A percentile compares a stretch with the other conserved stretches of the same genome.
These are phyloP conservation scores for Chaenodraco wilsoni DNA, from an alignment of 2,797 vertebrate species.

Conservation along the genomic window DNA sequence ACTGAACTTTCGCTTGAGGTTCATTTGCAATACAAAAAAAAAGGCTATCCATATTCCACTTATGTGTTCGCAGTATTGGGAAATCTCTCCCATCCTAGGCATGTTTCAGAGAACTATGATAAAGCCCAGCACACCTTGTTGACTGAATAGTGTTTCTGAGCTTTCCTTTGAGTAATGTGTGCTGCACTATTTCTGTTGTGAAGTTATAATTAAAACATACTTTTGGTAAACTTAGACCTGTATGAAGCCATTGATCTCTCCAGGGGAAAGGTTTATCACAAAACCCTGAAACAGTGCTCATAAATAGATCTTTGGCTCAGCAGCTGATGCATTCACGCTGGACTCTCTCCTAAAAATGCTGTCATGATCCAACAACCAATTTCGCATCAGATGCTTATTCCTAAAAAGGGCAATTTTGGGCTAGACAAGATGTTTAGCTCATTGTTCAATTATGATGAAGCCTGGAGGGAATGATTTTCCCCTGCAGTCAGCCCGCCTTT, in stretches of 20 bases:
- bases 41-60: not conserved
- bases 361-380: conserved; percentile 74
- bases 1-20: too few relatives aligned
- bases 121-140: conserved; percentile 38
- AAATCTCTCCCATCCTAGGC: not conserved
- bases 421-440: conserved; percentile 69
- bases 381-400: conserved; percentile 77
- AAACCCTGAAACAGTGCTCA: conserved; percentile 47
- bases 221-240: conserved; percentile 58
- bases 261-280: conserved; percentile 46
- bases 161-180: conserved; percentile 35
- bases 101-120: conserved; percentile 14
- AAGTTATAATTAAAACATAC: conserved; percentile 59
- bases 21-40: not conserved
- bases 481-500: conserved; percentile 47
- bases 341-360: conserved; percentile 59
- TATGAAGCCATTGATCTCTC: conserved; percentile 66
- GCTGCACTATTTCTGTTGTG: conserved; percentile 50
- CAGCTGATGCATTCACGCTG: conserved; percentile 64
- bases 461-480: conserved; percentile 56
- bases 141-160: conserved; percentile 42
- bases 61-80: not conserved
- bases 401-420: conserved; percentile 81
- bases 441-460: conserved; percentile 76
- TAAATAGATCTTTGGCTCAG: conserved; percentile 61